Evolutionary conservation across 2,113 vertebrate species (phyloP), one percentile per base, ranked within the genome.

Genomic region (Balaeniceps rex): DNA sequence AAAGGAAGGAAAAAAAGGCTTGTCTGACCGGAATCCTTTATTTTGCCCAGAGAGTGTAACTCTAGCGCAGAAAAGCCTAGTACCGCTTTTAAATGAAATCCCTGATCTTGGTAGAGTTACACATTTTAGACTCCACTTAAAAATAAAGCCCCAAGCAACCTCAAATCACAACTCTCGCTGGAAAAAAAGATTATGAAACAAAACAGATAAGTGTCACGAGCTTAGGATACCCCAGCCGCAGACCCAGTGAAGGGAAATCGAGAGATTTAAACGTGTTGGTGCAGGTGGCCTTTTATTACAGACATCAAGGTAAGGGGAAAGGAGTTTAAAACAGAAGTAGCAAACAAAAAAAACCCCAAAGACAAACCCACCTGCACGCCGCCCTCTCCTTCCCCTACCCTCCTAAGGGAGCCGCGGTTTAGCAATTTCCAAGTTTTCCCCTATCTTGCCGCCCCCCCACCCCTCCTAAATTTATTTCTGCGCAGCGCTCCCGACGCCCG

Each of bases 391-490:
- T 14, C 34, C 55, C 55, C 52, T 25, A 42, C 10, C 17, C 42
- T 29, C 63, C 40, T 17, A 8, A 19, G 10, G 13, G 3, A 71
- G 24, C 38, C 38, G 10, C 4, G 33, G 6, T 31, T 66, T 6
- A 26, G 8, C 1, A 0, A 19, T 31, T 38, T 10, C 40, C 64
- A 38, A 11, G 25, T 31, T 55, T 38, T n/a, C 10, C 69, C 23
- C 36, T 10, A 4, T 64, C 58, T 22, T 21, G 17, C 25, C 11
- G 11, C 17, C 29, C 46, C 66, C 44, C 33, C 33, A 3, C 34
- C 23, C 12, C 6, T 18, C 9, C 54, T 26, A 25, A 0, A 16
- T 52, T 10, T 34, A 51, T 4, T 12, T 0, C 68, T 4, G 64
- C 68, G 68, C 44, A 60, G 80, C 61, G 40, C 14, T 80, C 29